These are phyloP conservation scores for Australoheros facetus DNA, from an alignment of 2,797 vertebrate genomes.

Conservation along the genomic window DNA sequence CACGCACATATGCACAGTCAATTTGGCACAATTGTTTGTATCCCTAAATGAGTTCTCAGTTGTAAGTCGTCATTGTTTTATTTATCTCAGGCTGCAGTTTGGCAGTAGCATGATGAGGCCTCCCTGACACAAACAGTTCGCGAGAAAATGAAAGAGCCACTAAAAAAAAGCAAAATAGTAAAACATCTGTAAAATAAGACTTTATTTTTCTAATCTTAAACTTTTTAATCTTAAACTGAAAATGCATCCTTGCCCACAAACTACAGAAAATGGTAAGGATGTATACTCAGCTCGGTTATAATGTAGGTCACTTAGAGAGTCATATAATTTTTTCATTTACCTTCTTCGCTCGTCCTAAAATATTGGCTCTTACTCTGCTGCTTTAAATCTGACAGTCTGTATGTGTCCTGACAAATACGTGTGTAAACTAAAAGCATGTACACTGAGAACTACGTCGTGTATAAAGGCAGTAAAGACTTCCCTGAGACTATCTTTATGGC, in stretches of 20 bases:
- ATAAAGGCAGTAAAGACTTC: not conserved
- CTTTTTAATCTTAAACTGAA: not conserved
- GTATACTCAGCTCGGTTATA: not conserved
- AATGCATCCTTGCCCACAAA: not conserved
- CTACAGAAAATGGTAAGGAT: not conserved
- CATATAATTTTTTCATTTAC: constrained; percentile 2
- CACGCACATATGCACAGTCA: constrained; percentile 23
- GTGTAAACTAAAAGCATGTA: not conserved
- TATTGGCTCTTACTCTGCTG: not conserved
- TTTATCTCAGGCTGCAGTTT: constrained; percentile 32
- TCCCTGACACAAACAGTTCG: constrained; percentile 19
- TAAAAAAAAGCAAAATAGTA: not conserved
- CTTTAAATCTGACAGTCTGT: not conserved
- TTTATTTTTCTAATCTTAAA: not conserved
- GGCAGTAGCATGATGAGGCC: not conserved
- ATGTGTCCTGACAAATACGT: not conserved
- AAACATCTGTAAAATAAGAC: not conserved
- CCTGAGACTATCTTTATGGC: not conserved
- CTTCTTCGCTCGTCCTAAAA: constrained; percentile 4
- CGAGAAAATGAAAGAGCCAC: constrained; percentile 1
- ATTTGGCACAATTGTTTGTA: constrained; percentile 50
- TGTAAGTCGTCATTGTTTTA: constrained; percentile 46
- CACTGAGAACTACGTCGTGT: not conserved
- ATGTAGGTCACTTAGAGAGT: not conserved
- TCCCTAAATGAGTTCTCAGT: constrained; percentile 46